Percentiles rank a stretch among this genome's conserved stretches.
Conservation (phyloP, 1,140 invertebrate species). For the Harlomillsia oculata region DNA sequence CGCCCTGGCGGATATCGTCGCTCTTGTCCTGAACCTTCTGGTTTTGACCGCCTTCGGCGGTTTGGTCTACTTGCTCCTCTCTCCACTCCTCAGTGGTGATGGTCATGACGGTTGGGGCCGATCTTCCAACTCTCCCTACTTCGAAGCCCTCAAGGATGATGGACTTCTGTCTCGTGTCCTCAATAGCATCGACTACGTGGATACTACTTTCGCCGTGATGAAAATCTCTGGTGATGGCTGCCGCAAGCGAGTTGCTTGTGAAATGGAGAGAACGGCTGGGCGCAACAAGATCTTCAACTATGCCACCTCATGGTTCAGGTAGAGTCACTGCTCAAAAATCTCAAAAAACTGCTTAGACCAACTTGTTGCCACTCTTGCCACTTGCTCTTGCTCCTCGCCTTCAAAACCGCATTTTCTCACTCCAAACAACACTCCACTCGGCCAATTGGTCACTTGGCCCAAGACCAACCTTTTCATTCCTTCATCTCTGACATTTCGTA, state of each 20-base stretch:
- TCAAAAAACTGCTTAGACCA: no score
- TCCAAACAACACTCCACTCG: no score
- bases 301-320: conserved; percentile 35
- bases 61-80: conserved; percentile 34
- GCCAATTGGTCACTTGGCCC: no score
- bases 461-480: no score
- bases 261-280: conserved; percentile 35
- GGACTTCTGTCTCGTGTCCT: conserved; percentile 34
- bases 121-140: conserved; percentile 32
- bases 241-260: conserved; percentile 34
- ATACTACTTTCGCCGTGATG: conserved; percentile 36
- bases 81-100: conserved; percentile 31
- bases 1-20: conserved; percentile 35
- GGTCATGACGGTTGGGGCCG: conserved; percentile 35
- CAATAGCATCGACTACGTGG: conserved; percentile 36
- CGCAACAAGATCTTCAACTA: conserved; percentile 36
- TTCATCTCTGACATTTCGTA: no score
- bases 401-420: no score
- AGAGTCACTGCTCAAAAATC: background rate
- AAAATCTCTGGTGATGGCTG: conserved; percentile 35
- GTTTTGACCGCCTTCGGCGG: conserved; percentile 36
- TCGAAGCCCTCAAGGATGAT: conserved; percentile 35
- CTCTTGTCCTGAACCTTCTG: conserved; percentile 34
- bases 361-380: no score
- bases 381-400: no score